Percentiles rank a stretch among this genome's conserved stretches.
Evolutionary conservation across 2,888 invertebrate genomes (phyloP).

Genomic region (Drosophila emarginata): DNA sequence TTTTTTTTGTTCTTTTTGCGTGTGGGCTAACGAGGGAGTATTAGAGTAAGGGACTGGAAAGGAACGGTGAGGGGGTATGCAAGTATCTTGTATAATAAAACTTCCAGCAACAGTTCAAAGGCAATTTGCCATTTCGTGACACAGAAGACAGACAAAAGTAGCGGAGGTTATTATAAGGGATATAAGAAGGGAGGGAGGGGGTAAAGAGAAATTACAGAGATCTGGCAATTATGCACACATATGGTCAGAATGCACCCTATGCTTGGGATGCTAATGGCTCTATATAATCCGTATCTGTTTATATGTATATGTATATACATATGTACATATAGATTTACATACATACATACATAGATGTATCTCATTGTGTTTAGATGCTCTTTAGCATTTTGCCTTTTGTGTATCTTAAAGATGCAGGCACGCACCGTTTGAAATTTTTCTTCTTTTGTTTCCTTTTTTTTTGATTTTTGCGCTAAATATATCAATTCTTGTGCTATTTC

Average conservation of each 20-base stretch:
- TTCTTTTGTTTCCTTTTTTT: conserved; percentile 2
- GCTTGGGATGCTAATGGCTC: not conserved
- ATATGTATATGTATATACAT: not conserved
- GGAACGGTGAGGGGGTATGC: not conserved
- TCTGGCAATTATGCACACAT: conserved; percentile 2
- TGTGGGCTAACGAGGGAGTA: conserved; percentile 2
- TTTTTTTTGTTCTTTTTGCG: not conserved
- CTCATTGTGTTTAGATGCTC: conserved; percentile 3
- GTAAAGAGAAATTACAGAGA: not conserved
- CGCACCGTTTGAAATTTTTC: conserved; percentile 4
- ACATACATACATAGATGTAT: not conserved
- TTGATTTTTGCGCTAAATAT: conserved; percentile 38
- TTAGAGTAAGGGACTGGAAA: not conserved
- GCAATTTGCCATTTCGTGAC: conserved; percentile 9
- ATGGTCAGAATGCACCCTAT: not conserved
- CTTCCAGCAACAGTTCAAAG: not conserved
- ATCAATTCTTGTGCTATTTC: conserved; percentile 53
- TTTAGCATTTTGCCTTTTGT: conserved; percentile 13
- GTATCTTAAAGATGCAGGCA: conserved; percentile 12
- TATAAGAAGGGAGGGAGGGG: not conserved
- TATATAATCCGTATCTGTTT: not conserved
- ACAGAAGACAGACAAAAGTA: conserved; percentile 4
- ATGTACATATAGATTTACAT: too few species aligned
- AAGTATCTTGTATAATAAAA: not conserved
- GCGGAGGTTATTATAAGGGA: not conserved